phyloP scores from a whole-genome alignment of 1,140 invertebrate species.

The Drosophila nasuta region DNA sequence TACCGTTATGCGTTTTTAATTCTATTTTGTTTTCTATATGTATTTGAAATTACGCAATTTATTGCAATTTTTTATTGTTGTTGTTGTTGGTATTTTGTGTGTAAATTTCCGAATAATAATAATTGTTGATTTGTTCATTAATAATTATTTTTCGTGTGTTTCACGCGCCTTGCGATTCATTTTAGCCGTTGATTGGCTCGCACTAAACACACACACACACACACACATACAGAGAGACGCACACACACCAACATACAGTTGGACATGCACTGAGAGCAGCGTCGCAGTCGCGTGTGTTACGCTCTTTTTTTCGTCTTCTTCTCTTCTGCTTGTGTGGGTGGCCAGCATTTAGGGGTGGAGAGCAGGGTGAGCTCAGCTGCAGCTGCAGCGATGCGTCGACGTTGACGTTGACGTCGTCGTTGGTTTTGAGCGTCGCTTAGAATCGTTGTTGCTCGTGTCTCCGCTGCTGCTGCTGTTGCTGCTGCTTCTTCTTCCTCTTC shows the following conservation, averaged over 20 bases:
- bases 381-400: constrained; percentile 35
- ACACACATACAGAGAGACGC: background rate
- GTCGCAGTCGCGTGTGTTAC: constrained; percentile 44
- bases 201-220: constrained; percentile 29
- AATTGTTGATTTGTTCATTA: constrained; percentile 20
- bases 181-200: constrained; percentile 53
- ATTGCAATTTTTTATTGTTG: background rate
- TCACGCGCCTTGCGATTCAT: constrained; percentile 50
- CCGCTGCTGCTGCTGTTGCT: background rate
- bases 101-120: background rate
- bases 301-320: constrained; percentile 30
- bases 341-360: constrained; percentile 30
- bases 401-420: constrained; percentile 23
- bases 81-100: background rate
- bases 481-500: constrained; percentile 26
- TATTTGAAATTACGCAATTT: background rate
- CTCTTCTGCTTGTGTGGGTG: constrained; percentile 51
- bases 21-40: background rate
- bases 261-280: constrained; percentile 26
- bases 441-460: constrained; percentile 24
- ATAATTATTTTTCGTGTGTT: constrained; percentile 41
- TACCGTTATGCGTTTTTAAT: too few relatives aligned
- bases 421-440: constrained; percentile 36
- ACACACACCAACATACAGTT: too few relatives aligned
- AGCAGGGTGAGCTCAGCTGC: background rate